phyloP scores from a whole-genome alignment of 2,797 vertebrate species.

The Simalia tracyae region DNA sequence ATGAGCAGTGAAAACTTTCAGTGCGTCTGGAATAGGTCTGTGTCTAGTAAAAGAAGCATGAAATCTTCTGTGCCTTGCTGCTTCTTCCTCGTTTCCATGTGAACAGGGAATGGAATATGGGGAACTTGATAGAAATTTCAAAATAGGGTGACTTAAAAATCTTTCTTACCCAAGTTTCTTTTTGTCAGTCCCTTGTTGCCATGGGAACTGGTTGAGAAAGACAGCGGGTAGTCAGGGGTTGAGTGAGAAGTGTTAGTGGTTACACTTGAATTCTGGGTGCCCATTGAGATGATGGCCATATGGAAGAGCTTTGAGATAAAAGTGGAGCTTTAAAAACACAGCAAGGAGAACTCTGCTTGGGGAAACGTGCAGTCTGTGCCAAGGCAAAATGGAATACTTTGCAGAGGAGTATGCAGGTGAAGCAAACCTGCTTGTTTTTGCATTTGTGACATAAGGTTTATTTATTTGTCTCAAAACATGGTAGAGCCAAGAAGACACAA shows the following conservation, averaged over 20 bases:
- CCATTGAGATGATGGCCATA: slow-evolving; percentile 10
- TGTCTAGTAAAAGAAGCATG: slow-evolving; percentile 7
- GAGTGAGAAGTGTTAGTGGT: slow-evolving; percentile 15
- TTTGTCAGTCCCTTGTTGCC: slow-evolving; percentile 38
- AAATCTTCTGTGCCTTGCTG: not conserved
- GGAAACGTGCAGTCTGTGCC: not conserved
- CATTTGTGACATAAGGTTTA: not conserved
- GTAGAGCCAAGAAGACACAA: not conserved
- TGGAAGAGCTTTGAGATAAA: not conserved
- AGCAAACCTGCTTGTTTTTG: not conserved
- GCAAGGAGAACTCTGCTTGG: not conserved
- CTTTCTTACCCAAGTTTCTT: slow-evolving; percentile 46
- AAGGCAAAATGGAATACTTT: not conserved
- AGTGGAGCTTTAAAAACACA: not conserved
- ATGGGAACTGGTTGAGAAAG: slow-evolving; percentile 59
- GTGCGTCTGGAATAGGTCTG: not conserved
- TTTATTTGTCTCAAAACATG: not conserved
- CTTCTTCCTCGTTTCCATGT: not conserved
- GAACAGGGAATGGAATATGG: slow-evolving; percentile 22
- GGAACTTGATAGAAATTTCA: slow-evolving; percentile 30
- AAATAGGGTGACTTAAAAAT: slow-evolving; percentile 36
- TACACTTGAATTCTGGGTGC: not conserved
- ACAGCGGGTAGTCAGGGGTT: slow-evolving; percentile 41
- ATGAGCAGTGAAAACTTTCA: not conserved
- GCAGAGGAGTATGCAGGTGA: not conserved